phyloP scores from a whole-genome alignment of 2,113 vertebrate species.

The Scytalopus superciliaris region DNA sequence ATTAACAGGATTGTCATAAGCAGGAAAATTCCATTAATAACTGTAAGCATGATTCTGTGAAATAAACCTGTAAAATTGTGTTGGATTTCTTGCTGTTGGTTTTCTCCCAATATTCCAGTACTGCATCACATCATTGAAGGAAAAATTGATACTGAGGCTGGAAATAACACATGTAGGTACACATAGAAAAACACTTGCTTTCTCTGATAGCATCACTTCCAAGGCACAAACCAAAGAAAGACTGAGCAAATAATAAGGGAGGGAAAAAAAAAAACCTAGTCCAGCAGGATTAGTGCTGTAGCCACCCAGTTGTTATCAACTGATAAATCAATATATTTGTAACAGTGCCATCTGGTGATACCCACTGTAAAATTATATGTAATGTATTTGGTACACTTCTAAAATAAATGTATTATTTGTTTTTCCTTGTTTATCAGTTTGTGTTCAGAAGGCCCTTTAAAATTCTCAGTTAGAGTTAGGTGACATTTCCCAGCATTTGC shows the following conservation, averaged over 20 bases:
- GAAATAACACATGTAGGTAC: background rate
- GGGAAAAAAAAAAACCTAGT: accelerated
- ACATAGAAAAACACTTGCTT: background rate
- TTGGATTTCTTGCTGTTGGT: background rate
- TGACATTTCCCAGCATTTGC: background rate
- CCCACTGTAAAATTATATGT: background rate
- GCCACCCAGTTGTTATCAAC: background rate
- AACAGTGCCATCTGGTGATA: slow-evolving; percentile 18
- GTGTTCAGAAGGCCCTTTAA: background rate
- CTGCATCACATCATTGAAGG: background rate
- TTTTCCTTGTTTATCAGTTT: background rate
- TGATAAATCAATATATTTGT: background rate
- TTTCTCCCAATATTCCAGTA: background rate
- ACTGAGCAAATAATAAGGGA: background rate
- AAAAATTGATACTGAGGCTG: background rate
- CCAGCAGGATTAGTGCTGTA: background rate
- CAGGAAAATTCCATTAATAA: background rate
- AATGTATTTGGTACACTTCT: background rate
- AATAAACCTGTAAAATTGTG: background rate
- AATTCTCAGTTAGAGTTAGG: background rate
- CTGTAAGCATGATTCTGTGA: background rate
- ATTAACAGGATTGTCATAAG: slow-evolving; percentile 6
- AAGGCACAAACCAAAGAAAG: background rate
- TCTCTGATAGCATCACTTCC: background rate
- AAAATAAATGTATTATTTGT: background rate